Conservation (phyloP, 2,113 vertebrate species). For the Ictalurus furcatus region DNA sequence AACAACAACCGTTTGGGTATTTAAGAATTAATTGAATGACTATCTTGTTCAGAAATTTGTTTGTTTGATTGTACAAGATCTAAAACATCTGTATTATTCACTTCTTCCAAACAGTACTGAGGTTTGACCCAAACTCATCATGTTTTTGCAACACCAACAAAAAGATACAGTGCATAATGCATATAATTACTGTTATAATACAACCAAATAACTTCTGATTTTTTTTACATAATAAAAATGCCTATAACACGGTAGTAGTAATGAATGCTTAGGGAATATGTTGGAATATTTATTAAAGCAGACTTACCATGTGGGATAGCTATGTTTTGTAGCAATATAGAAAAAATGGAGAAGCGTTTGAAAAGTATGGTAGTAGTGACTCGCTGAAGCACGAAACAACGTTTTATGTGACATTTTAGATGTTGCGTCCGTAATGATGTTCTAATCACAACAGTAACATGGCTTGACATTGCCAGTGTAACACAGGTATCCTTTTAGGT, state of each 20-base stretch:
- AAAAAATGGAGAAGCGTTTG: not conserved
- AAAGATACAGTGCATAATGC: not conserved
- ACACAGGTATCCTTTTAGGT: not conserved
- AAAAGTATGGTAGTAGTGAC: not conserved
- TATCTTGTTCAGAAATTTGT: not conserved
- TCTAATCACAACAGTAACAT: not conserved
- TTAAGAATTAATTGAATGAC: not conserved
- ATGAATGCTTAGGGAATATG: not conserved
- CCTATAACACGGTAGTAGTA: not conserved
- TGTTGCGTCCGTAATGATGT: not conserved
- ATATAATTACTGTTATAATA: not conserved
- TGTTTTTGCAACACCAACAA: not conserved
- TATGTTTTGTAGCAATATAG: not conserved
- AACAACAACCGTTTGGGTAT: not conserved
- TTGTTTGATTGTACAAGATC: not conserved
- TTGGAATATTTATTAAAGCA: not conserved
- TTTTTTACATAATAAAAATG: not conserved
- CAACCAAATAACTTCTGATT: not conserved
- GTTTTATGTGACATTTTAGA: not conserved
- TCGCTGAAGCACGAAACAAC: not conserved
- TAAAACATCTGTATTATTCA: not conserved
- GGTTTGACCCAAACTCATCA: not conserved
- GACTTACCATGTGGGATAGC: not conserved
- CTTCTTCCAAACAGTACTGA: not conserved
- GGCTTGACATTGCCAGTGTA: too few relatives aligned